phyloP scores from a whole-genome alignment of 2,113 vertebrate genomes.

The Tenrec ecaudatus region DNA sequence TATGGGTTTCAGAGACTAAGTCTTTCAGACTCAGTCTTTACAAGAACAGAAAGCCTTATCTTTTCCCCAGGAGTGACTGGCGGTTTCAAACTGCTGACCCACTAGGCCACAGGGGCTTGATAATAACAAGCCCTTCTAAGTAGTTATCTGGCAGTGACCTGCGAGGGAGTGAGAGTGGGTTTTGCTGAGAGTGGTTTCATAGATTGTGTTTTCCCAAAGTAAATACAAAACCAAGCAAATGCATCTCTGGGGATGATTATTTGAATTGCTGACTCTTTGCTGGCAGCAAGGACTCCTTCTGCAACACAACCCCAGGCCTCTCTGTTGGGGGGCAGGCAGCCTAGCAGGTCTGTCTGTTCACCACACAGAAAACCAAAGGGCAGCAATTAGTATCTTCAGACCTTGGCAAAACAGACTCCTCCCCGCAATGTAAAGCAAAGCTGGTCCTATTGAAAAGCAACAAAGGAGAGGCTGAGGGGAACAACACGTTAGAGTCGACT shows the following conservation, averaged over 20 bases:
- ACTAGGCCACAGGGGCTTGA: neutral
- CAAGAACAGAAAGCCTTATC: no score
- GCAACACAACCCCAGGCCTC: neutral
- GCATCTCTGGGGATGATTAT: neutral
- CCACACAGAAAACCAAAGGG: neutral
- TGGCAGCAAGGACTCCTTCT: neutral
- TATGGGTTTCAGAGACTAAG: no score
- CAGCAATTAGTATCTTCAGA: constrained; percentile 55
- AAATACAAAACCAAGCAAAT: neutral
- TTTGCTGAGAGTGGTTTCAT: neutral
- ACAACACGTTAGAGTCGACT: neutral
- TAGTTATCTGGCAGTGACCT: neutral
- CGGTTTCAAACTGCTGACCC: no score
- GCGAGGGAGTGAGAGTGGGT: neutral
- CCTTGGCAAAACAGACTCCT: constrained; percentile 6
- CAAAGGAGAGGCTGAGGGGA: constrained; percentile 24
- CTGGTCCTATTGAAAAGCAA: constrained; percentile 59
- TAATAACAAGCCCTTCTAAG: neutral
- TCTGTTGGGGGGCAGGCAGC: neutral
- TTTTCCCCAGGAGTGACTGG: no score
- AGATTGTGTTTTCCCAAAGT: neutral
- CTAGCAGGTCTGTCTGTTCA: neutral
- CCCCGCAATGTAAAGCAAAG: constrained; percentile 50
- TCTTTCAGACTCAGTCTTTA: no score
- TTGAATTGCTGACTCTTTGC: neutral